Evolutionary conservation across 2,888 invertebrate genomes (phyloP).

Genomic region (Neuroscelio doddi): DNA sequence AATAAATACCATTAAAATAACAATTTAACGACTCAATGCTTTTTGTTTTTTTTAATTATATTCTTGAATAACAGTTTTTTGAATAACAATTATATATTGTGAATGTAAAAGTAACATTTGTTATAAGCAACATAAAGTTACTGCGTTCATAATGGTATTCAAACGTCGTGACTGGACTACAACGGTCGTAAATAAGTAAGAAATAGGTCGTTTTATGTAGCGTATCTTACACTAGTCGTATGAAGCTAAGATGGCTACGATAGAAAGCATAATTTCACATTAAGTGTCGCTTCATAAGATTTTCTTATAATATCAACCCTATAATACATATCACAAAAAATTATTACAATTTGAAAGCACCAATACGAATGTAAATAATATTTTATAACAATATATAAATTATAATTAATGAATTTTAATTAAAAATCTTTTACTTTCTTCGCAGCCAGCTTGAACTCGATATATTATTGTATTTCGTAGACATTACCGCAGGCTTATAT

Average conservation of each 20-base stretch:
- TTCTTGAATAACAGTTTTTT: not conserved
- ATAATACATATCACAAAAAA: not conserved
- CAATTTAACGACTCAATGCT: not conserved
- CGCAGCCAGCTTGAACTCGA: slow-evolving; percentile 54
- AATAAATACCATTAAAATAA: too few species aligned
- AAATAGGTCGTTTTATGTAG: slow-evolving; percentile 59
- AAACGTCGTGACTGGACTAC: slow-evolving; percentile 58
- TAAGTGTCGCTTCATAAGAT: not conserved
- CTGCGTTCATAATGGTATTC: slow-evolving; percentile 3
- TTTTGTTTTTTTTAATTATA: slow-evolving; percentile 1
- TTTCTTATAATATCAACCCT: not conserved
- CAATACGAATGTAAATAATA: not conserved
- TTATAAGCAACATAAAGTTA: not conserved
- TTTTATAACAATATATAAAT: too few species aligned
- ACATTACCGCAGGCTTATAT: slow-evolving; percentile 11
- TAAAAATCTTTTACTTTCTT: slow-evolving; percentile 45
- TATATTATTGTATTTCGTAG: slow-evolving; percentile 42
- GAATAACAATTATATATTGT: not conserved
- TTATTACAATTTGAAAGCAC: not conserved
- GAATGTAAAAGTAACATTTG: not conserved
- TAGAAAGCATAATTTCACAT: slow-evolving; percentile 43
- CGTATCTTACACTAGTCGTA: slow-evolving; percentile 59
- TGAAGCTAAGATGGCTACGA: slow-evolving; percentile 57
- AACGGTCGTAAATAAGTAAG: slow-evolving; percentile 57
- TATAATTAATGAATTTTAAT: too few species aligned